Conservation (phyloP, 1,140 invertebrate species). For the Drosophila sturtevanti region DNA sequence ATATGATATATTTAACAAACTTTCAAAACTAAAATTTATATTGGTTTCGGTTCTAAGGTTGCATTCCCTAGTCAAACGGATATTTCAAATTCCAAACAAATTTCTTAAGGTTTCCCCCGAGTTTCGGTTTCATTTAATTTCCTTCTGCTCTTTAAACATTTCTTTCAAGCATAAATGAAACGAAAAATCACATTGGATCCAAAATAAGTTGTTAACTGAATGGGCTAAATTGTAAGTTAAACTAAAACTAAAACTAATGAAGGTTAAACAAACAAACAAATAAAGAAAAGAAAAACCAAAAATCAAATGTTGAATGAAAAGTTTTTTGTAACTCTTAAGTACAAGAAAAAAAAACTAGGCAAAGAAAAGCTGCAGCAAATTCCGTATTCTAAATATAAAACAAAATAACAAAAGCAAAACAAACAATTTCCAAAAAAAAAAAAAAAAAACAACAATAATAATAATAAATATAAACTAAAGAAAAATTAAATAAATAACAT, state of each 20-base stretch:
- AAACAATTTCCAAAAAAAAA: conserved; percentile 49
- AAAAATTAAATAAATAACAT: conserved; percentile 23
- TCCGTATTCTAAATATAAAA: conserved; percentile 38
- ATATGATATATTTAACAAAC: too few species aligned
- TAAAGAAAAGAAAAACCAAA: conserved; percentile 24
- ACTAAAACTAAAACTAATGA: conserved; percentile 66
- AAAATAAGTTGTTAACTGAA: conserved; percentile 77
- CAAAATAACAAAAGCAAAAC: conserved; percentile 22
- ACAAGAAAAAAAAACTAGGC: conserved; percentile 7
- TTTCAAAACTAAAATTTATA: too few species aligned
- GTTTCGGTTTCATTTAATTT: conserved; percentile 1
- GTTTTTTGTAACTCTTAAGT: conserved; percentile 60
- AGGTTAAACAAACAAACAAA: conserved; percentile 33
- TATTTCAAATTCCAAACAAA: neutral
- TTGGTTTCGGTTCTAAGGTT: neutral
- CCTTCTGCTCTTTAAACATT: neutral
- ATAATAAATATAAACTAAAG: conserved; percentile 36
- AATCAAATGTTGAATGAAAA: conserved; percentile 15
- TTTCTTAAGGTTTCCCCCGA: neutral
- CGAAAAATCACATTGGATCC: conserved; percentile 18
- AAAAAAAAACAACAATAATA: conserved; percentile 39
- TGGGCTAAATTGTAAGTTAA: conserved; percentile 53
- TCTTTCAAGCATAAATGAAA: neutral
- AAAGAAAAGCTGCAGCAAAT: conserved; percentile 20
- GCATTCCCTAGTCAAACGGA: neutral